phyloP scores from a whole-genome alignment of 2,888 invertebrate species.

The Erebia palarica region DNA sequence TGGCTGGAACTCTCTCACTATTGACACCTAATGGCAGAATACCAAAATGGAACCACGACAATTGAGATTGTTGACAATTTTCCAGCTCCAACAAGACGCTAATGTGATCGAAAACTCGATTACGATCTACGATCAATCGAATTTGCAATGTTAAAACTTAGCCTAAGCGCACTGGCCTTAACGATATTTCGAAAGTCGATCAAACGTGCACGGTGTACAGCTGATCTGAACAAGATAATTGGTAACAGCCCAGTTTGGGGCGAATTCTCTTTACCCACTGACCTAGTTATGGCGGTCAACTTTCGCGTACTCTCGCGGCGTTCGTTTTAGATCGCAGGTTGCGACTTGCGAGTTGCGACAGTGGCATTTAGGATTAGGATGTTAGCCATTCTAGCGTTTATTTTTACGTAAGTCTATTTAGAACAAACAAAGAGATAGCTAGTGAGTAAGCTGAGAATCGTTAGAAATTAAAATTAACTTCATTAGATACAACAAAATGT shows the following conservation, averaged over 20 bases:
- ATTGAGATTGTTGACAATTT: no score
- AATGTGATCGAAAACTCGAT: no score
- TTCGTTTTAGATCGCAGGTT: slow-evolving; percentile 4
- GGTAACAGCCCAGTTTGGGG: slow-evolving; percentile 35
- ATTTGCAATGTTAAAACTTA: no score
- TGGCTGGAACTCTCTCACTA: no score
- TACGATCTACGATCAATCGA: no score
- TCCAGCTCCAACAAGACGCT: no score
- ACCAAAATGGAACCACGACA: no score
- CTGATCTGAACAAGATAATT: slow-evolving; percentile 39
- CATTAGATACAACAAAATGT: no score
- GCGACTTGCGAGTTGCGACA: slow-evolving; percentile 1
- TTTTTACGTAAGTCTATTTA: background rate
- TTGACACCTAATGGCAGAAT: no score
- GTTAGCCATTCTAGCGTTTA: background rate
- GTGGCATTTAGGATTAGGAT: background rate
- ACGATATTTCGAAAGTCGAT: slow-evolving; percentile 31
- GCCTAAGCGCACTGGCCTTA: background rate
- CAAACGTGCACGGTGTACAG: slow-evolving; percentile 26
- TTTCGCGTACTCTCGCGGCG: slow-evolving; percentile 49
- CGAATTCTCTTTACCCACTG: slow-evolving; percentile 49
- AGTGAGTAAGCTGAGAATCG: no score
- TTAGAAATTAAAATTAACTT: no score
- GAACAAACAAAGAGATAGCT: no score
- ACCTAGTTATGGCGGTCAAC: slow-evolving; percentile 49